A percentile compares a stretch with the other conserved stretches of the same genome.
Evolutionary conservation across 2,797 vertebrate species (phyloP).

Genomic region (Eupleurogrammus muticus): DNA sequence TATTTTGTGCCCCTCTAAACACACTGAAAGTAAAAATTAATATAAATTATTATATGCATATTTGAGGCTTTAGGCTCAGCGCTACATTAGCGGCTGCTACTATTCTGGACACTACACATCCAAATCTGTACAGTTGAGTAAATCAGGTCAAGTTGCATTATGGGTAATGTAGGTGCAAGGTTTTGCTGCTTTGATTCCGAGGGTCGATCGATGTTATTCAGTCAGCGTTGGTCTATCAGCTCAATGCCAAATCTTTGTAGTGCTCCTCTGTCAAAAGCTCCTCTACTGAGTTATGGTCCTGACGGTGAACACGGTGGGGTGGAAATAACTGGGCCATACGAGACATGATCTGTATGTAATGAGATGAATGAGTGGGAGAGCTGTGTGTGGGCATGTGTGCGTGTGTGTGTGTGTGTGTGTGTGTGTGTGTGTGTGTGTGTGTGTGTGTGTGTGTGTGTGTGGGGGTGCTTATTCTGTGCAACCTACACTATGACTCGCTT

Average conservation of each 20-base stretch:
- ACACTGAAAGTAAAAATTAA: too few species aligned
- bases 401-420: constrained; percentile 14
- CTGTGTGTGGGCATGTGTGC: constrained; percentile 56
- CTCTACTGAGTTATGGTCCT: constrained; percentile 25
- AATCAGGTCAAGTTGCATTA: neutral
- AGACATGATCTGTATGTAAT: constrained; percentile 64
- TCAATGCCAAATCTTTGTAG: neutral
- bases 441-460: constrained; percentile 18
- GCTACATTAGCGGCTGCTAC: too few species aligned
- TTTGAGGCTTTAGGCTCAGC: neutral
- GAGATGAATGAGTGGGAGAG: constrained; percentile 72
- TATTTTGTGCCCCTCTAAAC: too few species aligned
- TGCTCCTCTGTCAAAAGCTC: neutral
- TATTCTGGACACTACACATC: too few species aligned
- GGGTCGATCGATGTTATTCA: neutral
- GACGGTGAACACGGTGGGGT: constrained; percentile 28
- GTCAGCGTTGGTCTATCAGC: neutral
- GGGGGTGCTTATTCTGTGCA: constrained; percentile 52
- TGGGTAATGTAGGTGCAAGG: neutral
- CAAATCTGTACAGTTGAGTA: neutral
- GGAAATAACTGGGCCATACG: constrained; percentile 40
- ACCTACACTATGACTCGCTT: constrained; percentile 70
- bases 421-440: constrained; percentile 11
- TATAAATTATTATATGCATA: too few species aligned
- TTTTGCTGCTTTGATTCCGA: neutral